Base-by-base conservation (phyloP, 2,113 vertebrate genomes). In the Salminus brasiliensis region DNA sequence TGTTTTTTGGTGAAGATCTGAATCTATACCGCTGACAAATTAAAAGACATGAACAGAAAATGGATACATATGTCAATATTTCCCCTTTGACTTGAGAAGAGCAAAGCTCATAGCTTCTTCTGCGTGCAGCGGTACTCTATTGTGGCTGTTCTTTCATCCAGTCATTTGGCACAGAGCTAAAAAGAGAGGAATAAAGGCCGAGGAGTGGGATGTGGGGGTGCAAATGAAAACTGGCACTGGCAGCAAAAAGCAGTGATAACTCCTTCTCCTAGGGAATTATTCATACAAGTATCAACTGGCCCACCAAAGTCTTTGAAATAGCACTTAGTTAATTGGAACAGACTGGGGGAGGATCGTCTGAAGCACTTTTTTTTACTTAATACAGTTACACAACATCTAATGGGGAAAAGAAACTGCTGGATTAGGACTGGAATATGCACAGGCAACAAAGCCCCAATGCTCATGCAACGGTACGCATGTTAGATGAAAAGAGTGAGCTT, bases 91-190 rank as follows among this genome's bases (percentile, higher is more conserved):
- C 81, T 85, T 75, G 86, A 78, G 84, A n/a, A n/a, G n/a, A n/a
- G n/a, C n/a, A n/a, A n/a, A n/a, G n/a, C n/a, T n/a, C 3, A 9
- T 6, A 21, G 60, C 72, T 52, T 52, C 29, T 47, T 57, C 9
- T 9, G 53, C 47, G 85, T 86, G 82, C 69, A 80, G 70, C 71
- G 76, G 86, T 68, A 83, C 79, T 85, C 74, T 72, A 52, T 80
- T 76, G 62, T 83, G 39, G 27, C 49, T 62, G 55, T 74, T 21
- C 76, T 43, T 49, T 84, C 59, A 74, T 78, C 82, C 75, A 75
- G 49, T 41, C 55, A 67, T 63, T 77, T 77, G 68, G 55, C 68
- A 72, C 45, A 21, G 32, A 52, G 55, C 67, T 52, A 27, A 49
- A 65, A 53, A 9, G 49, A 36, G 45, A n/a, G 63, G 32, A 72